Conservation (phyloP, 2,888 invertebrate species). For the Junonia oenone region DNA sequence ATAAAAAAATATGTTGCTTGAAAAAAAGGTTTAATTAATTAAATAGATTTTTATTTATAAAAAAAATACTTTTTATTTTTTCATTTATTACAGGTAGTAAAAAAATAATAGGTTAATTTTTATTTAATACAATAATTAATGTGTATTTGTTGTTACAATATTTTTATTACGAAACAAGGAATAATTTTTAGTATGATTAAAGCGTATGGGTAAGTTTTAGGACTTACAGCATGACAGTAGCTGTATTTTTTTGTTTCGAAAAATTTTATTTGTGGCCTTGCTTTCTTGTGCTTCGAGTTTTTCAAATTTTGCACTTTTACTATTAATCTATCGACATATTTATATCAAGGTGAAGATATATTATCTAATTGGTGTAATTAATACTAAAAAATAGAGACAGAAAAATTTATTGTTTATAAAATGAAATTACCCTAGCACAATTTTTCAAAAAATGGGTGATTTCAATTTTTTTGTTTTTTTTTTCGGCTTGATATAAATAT, state of each 20-base stretch:
- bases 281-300: constrained; percentile 18
- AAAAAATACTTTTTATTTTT: not conserved
- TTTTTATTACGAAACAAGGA: not conserved
- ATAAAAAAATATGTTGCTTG: not conserved
- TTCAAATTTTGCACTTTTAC: constrained; percentile 18
- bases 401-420: no score
- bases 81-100: not conserved
- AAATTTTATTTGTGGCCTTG: constrained; percentile 10
- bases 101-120: not conserved
- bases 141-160: not conserved
- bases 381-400: no score
- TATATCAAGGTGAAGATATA: constrained; percentile 26
- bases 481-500: constrained; percentile 31
- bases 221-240: not conserved
- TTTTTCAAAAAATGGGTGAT: no score
- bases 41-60: not conserved
- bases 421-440: no score
- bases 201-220: not conserved
- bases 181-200: not conserved
- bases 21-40: not conserved
- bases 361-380: no score
- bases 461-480: no score
- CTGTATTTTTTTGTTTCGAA: constrained; percentile 1
- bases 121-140: not conserved
- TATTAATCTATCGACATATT: constrained; percentile 5